Conservation (phyloP, 2,797 vertebrate genomes). For the Brachyrhaphis roseni region DNA sequence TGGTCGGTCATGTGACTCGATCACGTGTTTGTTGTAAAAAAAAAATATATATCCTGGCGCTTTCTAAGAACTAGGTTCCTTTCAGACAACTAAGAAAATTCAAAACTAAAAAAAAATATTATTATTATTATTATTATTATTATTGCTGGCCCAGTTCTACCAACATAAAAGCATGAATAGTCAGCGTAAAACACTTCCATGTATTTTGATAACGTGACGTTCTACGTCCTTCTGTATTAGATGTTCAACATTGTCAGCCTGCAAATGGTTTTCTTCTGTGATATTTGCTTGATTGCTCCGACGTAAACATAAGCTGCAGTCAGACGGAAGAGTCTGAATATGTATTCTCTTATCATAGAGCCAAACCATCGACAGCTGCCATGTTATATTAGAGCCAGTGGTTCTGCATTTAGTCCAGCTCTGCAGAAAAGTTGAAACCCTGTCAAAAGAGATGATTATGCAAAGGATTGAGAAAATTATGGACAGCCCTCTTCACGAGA, state of each 20-base stretch:
- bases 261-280: background rate
- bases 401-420: background rate
- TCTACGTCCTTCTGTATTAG: constrained; percentile 1
- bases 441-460: background rate
- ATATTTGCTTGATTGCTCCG: background rate
- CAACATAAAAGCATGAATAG: background rate
- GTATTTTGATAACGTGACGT: background rate
- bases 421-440: background rate
- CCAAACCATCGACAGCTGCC: background rate
- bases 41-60: background rate
- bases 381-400: background rate
- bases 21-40: constrained; percentile 64
- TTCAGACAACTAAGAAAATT: background rate
- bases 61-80: background rate
- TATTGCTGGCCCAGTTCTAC: background rate
- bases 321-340: background rate
- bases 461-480: too few relatives aligned
- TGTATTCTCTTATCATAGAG: background rate
- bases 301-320: background rate
- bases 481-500: too few relatives aligned
- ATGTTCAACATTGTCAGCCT: background rate
- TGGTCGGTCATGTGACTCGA: constrained; percentile 70
- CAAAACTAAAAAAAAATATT: background rate
- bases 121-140: background rate
- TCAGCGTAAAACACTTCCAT: background rate